A percentile compares a stretch with the other conserved stretches of the same genome.
Evolutionary conservation across 2,888 invertebrate species (phyloP).

Genomic region (Synergus umbraculus): DNA sequence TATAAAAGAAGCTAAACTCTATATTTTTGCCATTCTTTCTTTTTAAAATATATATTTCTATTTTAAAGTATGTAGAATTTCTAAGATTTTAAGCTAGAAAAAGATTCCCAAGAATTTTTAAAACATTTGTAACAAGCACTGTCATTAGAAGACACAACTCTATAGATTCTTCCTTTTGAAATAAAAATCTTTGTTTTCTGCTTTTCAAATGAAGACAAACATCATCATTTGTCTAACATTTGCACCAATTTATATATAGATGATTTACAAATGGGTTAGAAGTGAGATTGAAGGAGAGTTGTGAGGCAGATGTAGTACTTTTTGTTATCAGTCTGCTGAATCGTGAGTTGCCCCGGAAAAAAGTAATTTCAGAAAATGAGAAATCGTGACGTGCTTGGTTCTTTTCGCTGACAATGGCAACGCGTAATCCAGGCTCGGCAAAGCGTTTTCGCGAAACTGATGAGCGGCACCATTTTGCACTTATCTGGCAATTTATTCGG

Average conservation of each 20-base stretch:
- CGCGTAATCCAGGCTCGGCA: constrained; percentile 32
- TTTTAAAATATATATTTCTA: too few relatives aligned
- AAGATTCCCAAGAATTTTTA: too few relatives aligned
- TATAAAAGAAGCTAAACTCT: too few relatives aligned
- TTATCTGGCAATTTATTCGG: constrained; percentile 44
- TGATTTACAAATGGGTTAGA: neutral
- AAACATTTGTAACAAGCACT: neutral
- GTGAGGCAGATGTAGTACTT: neutral
- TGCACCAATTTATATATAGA: neutral
- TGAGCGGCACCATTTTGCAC: constrained; percentile 44
- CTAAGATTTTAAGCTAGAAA: too few relatives aligned
- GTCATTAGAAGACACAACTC: neutral
- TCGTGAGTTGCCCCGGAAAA: constrained; percentile 28
- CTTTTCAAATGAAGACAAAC: neutral
- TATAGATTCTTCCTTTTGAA: neutral
- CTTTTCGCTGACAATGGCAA: constrained; percentile 36
- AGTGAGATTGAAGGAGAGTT: neutral
- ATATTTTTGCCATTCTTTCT: too few relatives aligned
- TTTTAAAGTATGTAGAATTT: too few relatives aligned
- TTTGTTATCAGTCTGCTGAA: constrained; percentile 37
- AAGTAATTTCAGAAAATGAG: constrained; percentile 39
- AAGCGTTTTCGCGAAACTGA: constrained; percentile 32
- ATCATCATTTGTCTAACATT: neutral
- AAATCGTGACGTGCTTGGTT: constrained; percentile 30
- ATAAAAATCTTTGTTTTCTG: neutral